Evolutionary conservation across 2,113 vertebrate species (phyloP).

Genomic region (Eurypyga helias): DNA sequence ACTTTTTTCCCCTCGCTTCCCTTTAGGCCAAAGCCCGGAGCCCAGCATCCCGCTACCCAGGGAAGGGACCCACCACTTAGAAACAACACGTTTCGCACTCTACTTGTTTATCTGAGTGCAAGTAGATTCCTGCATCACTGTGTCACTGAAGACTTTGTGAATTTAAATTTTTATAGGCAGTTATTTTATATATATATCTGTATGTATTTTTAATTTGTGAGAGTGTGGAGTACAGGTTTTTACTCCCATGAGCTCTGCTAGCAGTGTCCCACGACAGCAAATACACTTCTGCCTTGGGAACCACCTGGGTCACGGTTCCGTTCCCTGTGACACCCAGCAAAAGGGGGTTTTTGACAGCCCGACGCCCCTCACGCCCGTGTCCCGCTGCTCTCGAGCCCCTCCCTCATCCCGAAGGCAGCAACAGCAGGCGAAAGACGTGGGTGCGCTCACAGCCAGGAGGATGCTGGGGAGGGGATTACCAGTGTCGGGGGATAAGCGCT

Average conservation of each 20-base stretch:
- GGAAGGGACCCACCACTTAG: constrained; percentile 28
- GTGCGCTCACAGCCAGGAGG: background rate
- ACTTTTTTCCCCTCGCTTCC: background rate
- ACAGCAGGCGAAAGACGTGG: background rate
- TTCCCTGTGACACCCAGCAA: background rate
- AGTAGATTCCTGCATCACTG: background rate
- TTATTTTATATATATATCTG: background rate
- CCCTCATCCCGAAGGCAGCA: background rate
- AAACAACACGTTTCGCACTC: fast-evolving
- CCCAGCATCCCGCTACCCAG: background rate
- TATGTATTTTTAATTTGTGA: background rate
- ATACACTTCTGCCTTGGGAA: fast-evolving
- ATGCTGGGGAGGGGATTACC: fast-evolving
- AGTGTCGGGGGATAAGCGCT: fast-evolving
- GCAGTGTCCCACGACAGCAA: background rate
- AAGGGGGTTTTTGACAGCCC: background rate
- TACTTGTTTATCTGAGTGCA: background rate
- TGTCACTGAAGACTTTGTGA: background rate
- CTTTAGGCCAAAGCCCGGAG: constrained; percentile 63
- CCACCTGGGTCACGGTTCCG: fast-evolving
- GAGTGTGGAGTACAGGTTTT: background rate
- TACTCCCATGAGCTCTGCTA: background rate
- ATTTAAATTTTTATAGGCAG: constrained; percentile 48
- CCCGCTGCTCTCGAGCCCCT: background rate
- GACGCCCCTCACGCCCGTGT: fast-evolving